Evolutionary conservation across 2,113 vertebrate genomes (phyloP).

Genomic region (Chionodraco myersi): DNA sequence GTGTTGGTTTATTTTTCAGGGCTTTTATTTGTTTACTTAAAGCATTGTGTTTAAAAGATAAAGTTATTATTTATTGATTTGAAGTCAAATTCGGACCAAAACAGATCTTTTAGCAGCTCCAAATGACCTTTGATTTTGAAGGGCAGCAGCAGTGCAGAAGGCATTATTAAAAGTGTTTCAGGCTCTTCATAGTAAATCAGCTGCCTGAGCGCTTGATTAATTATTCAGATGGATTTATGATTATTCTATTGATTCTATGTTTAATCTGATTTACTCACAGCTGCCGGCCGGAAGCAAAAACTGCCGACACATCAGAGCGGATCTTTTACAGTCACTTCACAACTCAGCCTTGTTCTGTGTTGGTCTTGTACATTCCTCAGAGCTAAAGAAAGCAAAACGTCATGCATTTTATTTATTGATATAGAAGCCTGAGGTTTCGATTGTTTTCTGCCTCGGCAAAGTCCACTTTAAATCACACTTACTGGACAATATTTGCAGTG

Average conservation of each 20-base stretch:
- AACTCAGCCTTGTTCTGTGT: not conserved
- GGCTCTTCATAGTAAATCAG: constrained; percentile 25
- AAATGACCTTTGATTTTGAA: not conserved
- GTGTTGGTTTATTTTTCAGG: no score
- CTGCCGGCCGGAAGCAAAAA: constrained; percentile 8
- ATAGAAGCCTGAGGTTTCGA: not conserved
- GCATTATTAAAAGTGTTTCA: not conserved
- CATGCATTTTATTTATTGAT: not conserved
- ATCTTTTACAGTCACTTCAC: not conserved
- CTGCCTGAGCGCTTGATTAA: constrained; percentile 13
- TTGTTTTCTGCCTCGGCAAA: not conserved
- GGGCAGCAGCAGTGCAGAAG: not conserved
- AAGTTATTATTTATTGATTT: not conserved
- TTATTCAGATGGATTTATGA: constrained; percentile 47
- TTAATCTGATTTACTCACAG: constrained; percentile 47
- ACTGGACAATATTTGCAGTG: not conserved
- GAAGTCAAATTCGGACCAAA: not conserved
- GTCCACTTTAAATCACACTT: not conserved
- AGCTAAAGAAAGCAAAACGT: not conserved
- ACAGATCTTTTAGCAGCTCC: not conserved
- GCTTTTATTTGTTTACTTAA: not conserved
- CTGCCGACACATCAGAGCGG: constrained; percentile 17
- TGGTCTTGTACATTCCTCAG: not conserved
- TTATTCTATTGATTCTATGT: constrained; percentile 57
- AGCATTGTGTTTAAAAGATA: not conserved